Percentiles rank a stretch among this genome's conserved stretches.
phyloP scores from a whole-genome alignment of 2,888 invertebrate genomes.

The Hymenopus coronatus region DNA sequence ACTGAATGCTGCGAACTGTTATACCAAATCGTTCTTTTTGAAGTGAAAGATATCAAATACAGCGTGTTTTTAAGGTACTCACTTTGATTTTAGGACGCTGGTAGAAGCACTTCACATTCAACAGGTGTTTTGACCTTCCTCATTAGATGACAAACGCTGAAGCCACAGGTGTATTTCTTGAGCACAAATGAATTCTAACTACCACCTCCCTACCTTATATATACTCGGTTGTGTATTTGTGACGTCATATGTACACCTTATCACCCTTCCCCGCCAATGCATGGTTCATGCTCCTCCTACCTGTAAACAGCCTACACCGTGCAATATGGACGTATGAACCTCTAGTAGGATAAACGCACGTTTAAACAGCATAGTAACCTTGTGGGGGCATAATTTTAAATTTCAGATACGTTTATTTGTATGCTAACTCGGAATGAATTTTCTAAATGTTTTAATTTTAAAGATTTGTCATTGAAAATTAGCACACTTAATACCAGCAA shows the following conservation, averaged over 20 bases:
- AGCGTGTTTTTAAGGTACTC: not conserved
- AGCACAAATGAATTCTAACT: not conserved
- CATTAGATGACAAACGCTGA: not conserved
- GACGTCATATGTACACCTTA: slow-evolving; percentile 15
- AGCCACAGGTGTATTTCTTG: not conserved
- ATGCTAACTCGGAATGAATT: too few relatives aligned
- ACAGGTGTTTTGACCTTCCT: not conserved
- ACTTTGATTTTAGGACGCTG: not conserved
- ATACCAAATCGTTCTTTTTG: too few relatives aligned
- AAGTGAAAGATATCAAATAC: too few relatives aligned
- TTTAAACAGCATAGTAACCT: too few relatives aligned
- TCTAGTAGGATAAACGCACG: not conserved
- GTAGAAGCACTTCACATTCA: not conserved
- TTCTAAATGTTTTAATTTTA: too few relatives aligned
- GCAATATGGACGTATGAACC: not conserved
- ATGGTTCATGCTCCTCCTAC: not conserved
- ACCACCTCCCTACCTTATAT: not conserved
- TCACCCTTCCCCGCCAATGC: not conserved
- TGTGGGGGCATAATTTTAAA: too few relatives aligned
- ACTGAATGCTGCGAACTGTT: too few relatives aligned
- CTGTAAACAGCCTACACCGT: not conserved
- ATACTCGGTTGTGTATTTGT: slow-evolving; percentile 2
- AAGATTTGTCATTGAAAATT: too few relatives aligned
- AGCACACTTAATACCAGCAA: too few relatives aligned
- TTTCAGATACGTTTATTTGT: too few relatives aligned